Percentiles rank a stretch among this genome's conserved stretches.
These are phyloP conservation scores for Miltochrista miniata DNA, from an alignment of 2,888 invertebrate species.

Conservation along the genomic window DNA sequence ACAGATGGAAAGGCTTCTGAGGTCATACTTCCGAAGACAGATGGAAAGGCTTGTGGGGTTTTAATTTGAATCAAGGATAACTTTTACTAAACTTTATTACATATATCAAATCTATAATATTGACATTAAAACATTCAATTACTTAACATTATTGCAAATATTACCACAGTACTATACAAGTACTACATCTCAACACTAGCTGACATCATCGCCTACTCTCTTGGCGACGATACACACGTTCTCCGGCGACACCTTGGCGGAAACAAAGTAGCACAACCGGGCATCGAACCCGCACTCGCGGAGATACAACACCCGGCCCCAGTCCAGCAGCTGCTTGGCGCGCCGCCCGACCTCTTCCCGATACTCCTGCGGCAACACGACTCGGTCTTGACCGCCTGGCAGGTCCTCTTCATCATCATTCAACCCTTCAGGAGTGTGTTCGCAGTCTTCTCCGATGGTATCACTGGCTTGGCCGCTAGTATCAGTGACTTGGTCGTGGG, in stretches of 20 bases:
- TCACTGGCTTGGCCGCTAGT: too few species aligned
- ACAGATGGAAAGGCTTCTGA: too few species aligned
- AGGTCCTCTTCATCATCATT: neutral
- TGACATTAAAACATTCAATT: too few species aligned
- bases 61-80: too few species aligned
- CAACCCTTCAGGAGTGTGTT: too few species aligned
- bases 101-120: too few species aligned
- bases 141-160: neutral
- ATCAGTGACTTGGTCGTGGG: too few species aligned
- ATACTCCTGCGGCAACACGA: constrained; percentile 3
- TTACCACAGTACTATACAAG: neutral
- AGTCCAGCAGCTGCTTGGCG: constrained; percentile 91
- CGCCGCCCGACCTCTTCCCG: constrained; percentile 84
- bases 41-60: too few species aligned
- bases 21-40: too few species aligned
- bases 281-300: constrained; percentile 83
- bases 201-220: constrained; percentile 24
- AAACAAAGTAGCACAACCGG: constrained; percentile 86
- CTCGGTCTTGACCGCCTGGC: neutral
- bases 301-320: constrained; percentile 87
- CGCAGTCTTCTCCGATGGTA: too few species aligned
- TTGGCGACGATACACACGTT: constrained; percentile 90
- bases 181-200: neutral
- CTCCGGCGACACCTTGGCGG: constrained; percentile 87
- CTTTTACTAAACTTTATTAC: too few species aligned